Percentiles rank a stretch among this genome's conserved stretches.
These are phyloP conservation scores for Bimastos eiseni DNA, from an alignment of 2,888 invertebrate genomes.

Conservation along the genomic window DNA sequence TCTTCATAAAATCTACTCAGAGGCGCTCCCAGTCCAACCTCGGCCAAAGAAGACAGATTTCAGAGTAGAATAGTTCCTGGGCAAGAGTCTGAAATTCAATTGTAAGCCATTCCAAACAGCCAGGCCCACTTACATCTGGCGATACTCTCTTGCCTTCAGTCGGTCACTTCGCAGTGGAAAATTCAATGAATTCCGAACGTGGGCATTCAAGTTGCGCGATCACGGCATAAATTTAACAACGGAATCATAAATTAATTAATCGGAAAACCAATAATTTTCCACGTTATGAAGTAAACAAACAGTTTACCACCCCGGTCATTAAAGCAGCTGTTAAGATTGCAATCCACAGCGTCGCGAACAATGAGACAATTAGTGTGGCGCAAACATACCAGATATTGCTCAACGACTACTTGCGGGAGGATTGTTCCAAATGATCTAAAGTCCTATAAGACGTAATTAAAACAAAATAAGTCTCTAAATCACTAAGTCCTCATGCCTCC, in stretches of 20 bases:
- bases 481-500: neutral
- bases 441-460: neutral
- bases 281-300: neutral
- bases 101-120: no score
- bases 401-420: neutral
- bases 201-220: neutral
- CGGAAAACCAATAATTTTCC: neutral
- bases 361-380: neutral
- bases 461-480: neutral
- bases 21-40: no score
- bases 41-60: no score
- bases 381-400: neutral
- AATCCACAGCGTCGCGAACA: neutral
- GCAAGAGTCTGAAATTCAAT: no score
- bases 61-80: no score
- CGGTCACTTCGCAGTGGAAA: neutral
- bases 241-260: neutral
- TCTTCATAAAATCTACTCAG: no score
- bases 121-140: no score
- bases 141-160: neutral
- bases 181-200: no score
- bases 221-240: neutral
- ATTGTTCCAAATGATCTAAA: no score
- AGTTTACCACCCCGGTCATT: neutral
- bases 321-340: neutral